Evolutionary conservation across 2,797 vertebrate species (phyloP).

Genomic region (Pogonophryne albipinna): DNA sequence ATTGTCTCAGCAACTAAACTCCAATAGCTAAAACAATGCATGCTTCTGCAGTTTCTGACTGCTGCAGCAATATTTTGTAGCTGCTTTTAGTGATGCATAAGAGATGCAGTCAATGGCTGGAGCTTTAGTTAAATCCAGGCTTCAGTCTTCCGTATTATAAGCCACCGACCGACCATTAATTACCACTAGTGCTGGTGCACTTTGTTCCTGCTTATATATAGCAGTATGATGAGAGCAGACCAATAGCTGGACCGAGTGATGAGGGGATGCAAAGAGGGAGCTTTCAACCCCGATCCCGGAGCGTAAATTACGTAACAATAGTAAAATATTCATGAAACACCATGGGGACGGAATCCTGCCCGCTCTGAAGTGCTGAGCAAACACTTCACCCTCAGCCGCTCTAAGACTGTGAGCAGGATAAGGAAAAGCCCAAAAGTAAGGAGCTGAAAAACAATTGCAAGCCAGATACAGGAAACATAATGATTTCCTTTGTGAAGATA

Average conservation of each 20-base stretch:
- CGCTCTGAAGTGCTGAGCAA: constrained; percentile 79
- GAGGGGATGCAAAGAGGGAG: constrained; percentile 62
- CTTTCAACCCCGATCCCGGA: constrained; percentile 72
- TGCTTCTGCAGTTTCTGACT: constrained; percentile 55
- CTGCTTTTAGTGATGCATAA: constrained; percentile 48
- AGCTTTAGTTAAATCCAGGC: constrained; percentile 71
- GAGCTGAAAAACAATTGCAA: constrained; percentile 52
- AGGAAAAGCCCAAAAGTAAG: constrained; percentile 53
- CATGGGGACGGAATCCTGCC: constrained; percentile 72
- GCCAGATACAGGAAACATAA: constrained; percentile 29
- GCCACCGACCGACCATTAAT: constrained; percentile 70
- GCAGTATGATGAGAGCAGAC: constrained; percentile 67
- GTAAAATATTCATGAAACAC: constrained; percentile 83
- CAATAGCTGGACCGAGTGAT: constrained; percentile 57
- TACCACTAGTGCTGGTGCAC: constrained; percentile 65
- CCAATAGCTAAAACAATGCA: constrained; percentile 60
- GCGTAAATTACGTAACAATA: constrained; percentile 75
- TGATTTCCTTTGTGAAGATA: constrained; percentile 18
- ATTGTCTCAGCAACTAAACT: constrained; percentile 75
- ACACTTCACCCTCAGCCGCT: constrained; percentile 73
- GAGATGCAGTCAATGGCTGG: constrained; percentile 60
- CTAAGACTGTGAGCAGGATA: constrained; percentile 55
- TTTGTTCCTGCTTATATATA: constrained; percentile 67
- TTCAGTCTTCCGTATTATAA: constrained; percentile 68
- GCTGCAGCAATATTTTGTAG: constrained; percentile 43